Evolutionary conservation across 2,888 invertebrate genomes (phyloP).

Genomic region (Chymomyza caudatula): DNA sequence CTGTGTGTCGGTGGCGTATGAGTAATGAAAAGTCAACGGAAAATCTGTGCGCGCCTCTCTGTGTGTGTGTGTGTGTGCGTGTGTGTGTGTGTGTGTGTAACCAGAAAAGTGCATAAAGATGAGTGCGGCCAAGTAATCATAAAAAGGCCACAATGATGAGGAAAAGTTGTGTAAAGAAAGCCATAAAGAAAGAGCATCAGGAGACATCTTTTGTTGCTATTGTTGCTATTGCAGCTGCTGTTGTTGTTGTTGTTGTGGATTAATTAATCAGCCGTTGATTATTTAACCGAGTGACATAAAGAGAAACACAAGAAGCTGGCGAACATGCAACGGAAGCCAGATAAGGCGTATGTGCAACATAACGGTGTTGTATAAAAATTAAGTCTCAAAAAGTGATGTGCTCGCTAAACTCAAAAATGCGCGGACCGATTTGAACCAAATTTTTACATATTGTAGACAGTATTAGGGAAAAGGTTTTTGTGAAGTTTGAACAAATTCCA

Average conservation of each 20-base stretch:
- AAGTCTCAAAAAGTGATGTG: too few species aligned
- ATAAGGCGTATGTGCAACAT: not conserved
- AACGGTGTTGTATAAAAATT: too few species aligned
- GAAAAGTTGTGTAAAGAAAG: constrained; percentile 39
- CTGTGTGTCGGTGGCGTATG: constrained; percentile 40
- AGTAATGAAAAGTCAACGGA: constrained; percentile 23
- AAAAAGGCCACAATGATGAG: constrained; percentile 60
- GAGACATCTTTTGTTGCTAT: constrained; percentile 40
- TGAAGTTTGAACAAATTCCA: too few species aligned
- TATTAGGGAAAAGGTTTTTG: too few species aligned
- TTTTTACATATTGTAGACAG: too few species aligned
- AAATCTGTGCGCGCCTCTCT: not conserved
- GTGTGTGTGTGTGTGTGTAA: not conserved
- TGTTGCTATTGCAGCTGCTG: constrained; percentile 40
- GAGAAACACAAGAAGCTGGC: constrained; percentile 3
- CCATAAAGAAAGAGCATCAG: constrained; percentile 18
- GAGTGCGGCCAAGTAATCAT: constrained; percentile 51
- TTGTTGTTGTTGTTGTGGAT: constrained; percentile 2
- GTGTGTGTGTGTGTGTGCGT: constrained; percentile 4
- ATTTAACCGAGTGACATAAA: constrained; percentile 70
- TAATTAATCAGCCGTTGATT: constrained; percentile 55
- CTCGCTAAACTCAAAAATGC: too few species aligned
- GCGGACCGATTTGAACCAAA: too few species aligned
- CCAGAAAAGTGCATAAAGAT: constrained; percentile 35
- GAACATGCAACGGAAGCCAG: not conserved